Evolutionary conservation across 2,888 invertebrate species (phyloP).

Genomic region (Orthosia gothica): DNA sequence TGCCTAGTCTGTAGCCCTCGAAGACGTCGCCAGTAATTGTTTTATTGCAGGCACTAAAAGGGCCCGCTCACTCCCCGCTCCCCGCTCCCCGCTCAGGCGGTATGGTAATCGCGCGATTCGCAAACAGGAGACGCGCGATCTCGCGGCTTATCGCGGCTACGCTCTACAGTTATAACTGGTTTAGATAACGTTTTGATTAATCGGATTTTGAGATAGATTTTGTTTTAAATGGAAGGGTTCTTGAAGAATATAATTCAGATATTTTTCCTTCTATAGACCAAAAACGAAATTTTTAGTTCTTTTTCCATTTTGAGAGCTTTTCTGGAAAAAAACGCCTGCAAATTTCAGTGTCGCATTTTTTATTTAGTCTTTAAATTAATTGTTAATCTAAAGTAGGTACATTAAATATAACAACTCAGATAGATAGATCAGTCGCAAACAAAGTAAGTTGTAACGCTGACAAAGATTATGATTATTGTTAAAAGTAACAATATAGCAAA

Average conservation of each 20-base stretch:
- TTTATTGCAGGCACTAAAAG: slow-evolving; percentile 71
- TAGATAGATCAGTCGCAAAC: too few relatives aligned
- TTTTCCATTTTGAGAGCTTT: neutral
- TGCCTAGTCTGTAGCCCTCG: slow-evolving; percentile 50
- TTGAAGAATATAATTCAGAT: neutral
- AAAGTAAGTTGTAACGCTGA: too few relatives aligned
- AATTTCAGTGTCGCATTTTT: too few relatives aligned
- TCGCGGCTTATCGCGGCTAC: slow-evolving; percentile 64
- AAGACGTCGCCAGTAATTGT: slow-evolving; percentile 69
- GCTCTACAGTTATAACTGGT: slow-evolving; percentile 59
- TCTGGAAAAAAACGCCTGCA: neutral
- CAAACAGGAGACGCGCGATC: slow-evolving; percentile 72
- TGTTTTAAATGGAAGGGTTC: neutral
- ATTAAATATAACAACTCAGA: too few relatives aligned
- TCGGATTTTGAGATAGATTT: slow-evolving; percentile 32
- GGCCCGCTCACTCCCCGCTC: slow-evolving; percentile 43
- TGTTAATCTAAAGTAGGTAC: too few relatives aligned
- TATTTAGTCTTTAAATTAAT: too few relatives aligned
- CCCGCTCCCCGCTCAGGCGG: slow-evolving; percentile 59
- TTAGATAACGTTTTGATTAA: slow-evolving; percentile 67
- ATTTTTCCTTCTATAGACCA: neutral
- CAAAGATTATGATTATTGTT: too few relatives aligned
- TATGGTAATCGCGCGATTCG: slow-evolving; percentile 78
- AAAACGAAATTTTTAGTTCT: neutral
- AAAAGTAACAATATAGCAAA: too few relatives aligned